Conservation (phyloP, 2,113 vertebrate species). For the Varanus salvator region DNA sequence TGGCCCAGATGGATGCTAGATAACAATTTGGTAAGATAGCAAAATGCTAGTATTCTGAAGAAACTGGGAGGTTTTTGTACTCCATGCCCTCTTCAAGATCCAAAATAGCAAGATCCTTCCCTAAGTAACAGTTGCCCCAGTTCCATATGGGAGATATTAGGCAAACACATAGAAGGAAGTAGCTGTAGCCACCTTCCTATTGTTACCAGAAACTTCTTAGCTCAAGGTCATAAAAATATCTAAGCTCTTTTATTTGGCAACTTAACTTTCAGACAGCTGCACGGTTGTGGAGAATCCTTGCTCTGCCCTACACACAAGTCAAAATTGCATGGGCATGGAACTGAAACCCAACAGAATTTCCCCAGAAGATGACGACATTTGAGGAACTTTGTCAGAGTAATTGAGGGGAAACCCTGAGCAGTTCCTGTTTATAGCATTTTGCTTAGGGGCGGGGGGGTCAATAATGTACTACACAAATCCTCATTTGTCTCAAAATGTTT, state of each 20-base stretch:
- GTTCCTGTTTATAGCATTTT: conserved; percentile 4
- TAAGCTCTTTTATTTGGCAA: background rate
- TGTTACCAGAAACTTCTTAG: background rate
- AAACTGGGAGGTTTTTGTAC: background rate
- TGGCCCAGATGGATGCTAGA: background rate
- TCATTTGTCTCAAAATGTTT: conserved; percentile 40
- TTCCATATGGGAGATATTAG: background rate
- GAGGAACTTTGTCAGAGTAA: conserved; percentile 18
- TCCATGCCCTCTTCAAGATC: background rate
- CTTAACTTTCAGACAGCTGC: background rate
- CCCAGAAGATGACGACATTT: background rate
- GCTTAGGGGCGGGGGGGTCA: conserved; percentile 20
- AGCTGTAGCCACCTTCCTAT: background rate
- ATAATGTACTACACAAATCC: conserved; percentile 47
- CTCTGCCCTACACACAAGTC: conserved; percentile 28
- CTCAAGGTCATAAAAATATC: background rate
- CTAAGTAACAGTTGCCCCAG: background rate
- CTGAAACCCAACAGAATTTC: background rate
- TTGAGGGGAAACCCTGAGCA: background rate
- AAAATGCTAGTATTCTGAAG: background rate
- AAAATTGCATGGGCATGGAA: background rate
- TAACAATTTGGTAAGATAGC: background rate
- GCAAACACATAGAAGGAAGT: no score
- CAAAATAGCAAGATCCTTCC: background rate
- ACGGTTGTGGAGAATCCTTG: conserved; percentile 12